A percentile compares a stretch with the other conserved stretches of the same genome.
phyloP scores from a whole-genome alignment of 2,113 vertebrate species.

The Microcebus lehilahytsara region DNA sequence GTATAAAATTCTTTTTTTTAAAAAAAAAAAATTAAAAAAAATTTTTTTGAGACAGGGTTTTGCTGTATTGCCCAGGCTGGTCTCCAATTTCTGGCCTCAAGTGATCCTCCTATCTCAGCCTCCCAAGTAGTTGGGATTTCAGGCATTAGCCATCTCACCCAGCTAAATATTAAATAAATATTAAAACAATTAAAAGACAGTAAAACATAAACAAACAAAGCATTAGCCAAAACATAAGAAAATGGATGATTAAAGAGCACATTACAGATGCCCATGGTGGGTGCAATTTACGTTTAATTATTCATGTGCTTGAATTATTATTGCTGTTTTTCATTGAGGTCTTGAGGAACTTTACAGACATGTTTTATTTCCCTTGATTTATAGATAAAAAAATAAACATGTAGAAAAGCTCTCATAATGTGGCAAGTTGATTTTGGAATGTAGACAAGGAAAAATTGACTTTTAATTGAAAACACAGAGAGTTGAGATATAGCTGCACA shows the following conservation, averaged over 20 bases:
- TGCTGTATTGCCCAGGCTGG: too few species aligned
- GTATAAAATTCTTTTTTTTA: too few species aligned
- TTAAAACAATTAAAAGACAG: slow-evolving; percentile 32
- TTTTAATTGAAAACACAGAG: background rate
- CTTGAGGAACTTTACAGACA: background rate
- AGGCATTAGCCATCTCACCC: too few species aligned
- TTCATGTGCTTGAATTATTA: slow-evolving; percentile 11
- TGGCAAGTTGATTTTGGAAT: slow-evolving; percentile 18
- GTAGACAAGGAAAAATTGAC: background rate
- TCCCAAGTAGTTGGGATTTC: too few species aligned
- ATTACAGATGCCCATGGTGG: background rate
- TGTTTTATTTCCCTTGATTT: slow-evolving; percentile 1
- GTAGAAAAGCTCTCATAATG: slow-evolving; percentile 2
- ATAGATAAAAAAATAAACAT: slow-evolving; percentile 6
- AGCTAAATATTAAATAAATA: too few species aligned
- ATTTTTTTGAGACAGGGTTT: too few species aligned
- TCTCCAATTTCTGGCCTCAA: too few species aligned
- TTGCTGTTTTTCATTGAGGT: background rate
- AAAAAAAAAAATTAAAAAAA: too few species aligned
- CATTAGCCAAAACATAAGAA: background rate
- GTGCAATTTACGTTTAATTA: background rate
- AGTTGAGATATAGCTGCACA: background rate
- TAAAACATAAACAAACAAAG: slow-evolving; percentile 17
- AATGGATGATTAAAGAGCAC: background rate
- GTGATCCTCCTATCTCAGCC: too few species aligned